Conservation (phyloP, 2,113 vertebrate species). For the Ornithorhynchus anatinus region DNA sequence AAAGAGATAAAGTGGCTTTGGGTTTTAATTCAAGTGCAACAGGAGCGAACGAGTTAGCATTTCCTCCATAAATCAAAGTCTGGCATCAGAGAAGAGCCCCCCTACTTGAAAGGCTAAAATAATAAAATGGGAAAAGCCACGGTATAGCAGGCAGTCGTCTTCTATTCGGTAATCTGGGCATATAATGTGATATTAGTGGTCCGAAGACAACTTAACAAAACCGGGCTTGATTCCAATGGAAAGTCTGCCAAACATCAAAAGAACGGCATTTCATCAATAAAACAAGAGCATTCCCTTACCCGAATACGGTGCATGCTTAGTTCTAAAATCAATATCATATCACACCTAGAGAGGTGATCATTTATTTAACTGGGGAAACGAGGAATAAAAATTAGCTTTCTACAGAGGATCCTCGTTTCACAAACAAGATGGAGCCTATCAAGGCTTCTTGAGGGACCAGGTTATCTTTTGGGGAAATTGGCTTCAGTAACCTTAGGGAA, state of each 20-base stretch:
- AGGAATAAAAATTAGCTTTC: slow-evolving; percentile 38
- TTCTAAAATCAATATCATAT: slow-evolving; percentile 54
- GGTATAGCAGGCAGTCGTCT: neutral
- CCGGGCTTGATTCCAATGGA: slow-evolving; percentile 13
- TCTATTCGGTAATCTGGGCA: slow-evolving; percentile 3
- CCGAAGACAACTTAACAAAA: slow-evolving; percentile 30
- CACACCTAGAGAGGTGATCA: slow-evolving; percentile 30
- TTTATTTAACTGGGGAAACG: slow-evolving; percentile 49
- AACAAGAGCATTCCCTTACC: slow-evolving; percentile 40
- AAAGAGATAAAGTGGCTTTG: too few relatives aligned
- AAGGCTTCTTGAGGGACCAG: too few relatives aligned
- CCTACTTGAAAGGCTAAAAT: too few relatives aligned
- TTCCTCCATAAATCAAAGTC: neutral
- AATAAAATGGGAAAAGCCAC: neutral
- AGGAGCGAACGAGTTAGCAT: neutral
- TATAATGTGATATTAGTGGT: neutral
- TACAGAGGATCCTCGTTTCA: slow-evolving; percentile 40
- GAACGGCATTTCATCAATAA: slow-evolving; percentile 27
- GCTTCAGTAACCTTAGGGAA: too few relatives aligned
- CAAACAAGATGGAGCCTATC: slow-evolving; percentile 29
- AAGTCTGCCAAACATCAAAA: slow-evolving; percentile 30
- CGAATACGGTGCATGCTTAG: slow-evolving; percentile 31
- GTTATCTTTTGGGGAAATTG: slow-evolving; percentile 2
- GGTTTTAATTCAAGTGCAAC: neutral
- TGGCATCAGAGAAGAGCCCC: slow-evolving; percentile 1